These are phyloP conservation scores for Sphenopsis melanotis DNA, from an alignment of 2,797 vertebrate species.

Conservation along the genomic window DNA sequence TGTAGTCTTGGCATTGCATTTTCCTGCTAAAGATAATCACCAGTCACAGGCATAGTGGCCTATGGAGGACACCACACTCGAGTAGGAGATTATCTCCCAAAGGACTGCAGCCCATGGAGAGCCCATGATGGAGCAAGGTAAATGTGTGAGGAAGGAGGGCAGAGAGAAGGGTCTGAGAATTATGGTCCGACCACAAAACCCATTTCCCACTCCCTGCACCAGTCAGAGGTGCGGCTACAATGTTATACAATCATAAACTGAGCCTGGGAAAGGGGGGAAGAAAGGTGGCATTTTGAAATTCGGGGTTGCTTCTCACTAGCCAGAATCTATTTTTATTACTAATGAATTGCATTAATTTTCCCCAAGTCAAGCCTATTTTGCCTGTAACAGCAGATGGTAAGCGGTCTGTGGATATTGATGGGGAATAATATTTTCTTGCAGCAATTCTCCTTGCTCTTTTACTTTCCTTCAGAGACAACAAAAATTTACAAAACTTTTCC, in stretches of 20 bases:
- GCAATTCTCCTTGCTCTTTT: not conserved
- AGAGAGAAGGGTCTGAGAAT: not conserved
- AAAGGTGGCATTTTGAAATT: not conserved
- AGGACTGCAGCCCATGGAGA: not conserved
- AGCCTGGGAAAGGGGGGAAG: not conserved
- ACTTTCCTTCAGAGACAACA: not conserved
- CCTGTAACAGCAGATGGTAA: not conserved
- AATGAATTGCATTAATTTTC: not conserved
- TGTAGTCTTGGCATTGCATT: not conserved
- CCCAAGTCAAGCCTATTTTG: not conserved
- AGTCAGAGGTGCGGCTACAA: accelerated
- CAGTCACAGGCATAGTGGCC: not conserved
- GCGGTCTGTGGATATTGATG: not conserved
- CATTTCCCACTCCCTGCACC: not conserved
- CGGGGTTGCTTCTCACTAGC: not conserved
- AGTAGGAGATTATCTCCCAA: not conserved
- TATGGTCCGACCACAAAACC: not conserved
- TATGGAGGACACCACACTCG: accelerated
- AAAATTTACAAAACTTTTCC: not conserved
- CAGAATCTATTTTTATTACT: not conserved
- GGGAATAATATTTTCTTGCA: not conserved
- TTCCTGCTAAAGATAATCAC: not conserved
- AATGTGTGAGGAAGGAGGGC: not conserved
- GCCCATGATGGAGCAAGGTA: not conserved
- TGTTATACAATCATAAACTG: not conserved